Base-by-base conservation (phyloP, 2,888 invertebrate species). In the Sphaerophoria taeniata region DNA sequence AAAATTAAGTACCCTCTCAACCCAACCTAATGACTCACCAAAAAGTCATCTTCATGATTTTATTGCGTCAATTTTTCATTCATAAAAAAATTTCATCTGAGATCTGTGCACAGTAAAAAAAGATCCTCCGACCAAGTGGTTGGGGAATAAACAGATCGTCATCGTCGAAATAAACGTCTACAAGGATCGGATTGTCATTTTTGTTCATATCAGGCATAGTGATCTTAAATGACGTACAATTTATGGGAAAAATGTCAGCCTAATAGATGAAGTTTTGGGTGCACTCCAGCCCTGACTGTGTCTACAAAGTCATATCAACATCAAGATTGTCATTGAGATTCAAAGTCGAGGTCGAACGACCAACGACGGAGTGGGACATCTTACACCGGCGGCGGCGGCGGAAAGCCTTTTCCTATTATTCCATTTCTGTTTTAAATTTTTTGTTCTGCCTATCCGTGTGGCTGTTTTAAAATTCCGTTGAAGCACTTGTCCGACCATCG, bases 401-500 rank as follows among this genome's bases (percentile, higher is more conserved):
- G 45, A 39, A 71, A 79, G 75, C 61, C 45, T 45, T 79, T 79
- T 74, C 55, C 43, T 60, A 45, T 31, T 47, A 47, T 55, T 11
- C 34, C 47, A 24, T 24, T 24, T 24, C 24, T 24, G 16, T 51
- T 51, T 51, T 51, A 56, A 14, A 45, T 24, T 34, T 16, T 5
- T 16, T 43, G 39, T 43, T 43, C 11, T 7, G 7, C 39, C 7
- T 47, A n/a, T n/a, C n/a, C n/a, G n/a, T n/a, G n/a, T 31, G 56
- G 51, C 63, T 69, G 24, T 49, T 60, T 78, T 74, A 65, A 39
- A 76, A 80, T 80, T 85, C 53, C 70, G 39, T 63, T 60, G 80
- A 85, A 81, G 81, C 80, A 85, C 85, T 85, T 85, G 85, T 85
- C 85, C 85, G 81, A 81, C 80, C 73, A 67, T 81, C 76, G 81